Percentiles rank a stretch among this genome's conserved stretches.
These are phyloP conservation scores for Triops longicaudatus DNA, from an alignment of 1,140 invertebrate genomes.

Conservation along the genomic window DNA sequence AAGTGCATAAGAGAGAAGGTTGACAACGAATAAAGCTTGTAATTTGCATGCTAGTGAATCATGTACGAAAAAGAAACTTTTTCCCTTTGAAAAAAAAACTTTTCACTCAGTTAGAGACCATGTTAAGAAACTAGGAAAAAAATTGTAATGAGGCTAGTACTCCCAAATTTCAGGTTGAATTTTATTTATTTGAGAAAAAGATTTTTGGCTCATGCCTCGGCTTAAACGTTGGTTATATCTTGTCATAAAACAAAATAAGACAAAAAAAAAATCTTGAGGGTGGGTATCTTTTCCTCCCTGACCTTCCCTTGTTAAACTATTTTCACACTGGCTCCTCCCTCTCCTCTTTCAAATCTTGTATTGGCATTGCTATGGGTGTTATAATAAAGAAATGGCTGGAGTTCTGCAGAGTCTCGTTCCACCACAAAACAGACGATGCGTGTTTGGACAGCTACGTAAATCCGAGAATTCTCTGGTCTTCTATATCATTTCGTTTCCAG, in stretches of 20 bases:
- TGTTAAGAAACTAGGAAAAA: no score
- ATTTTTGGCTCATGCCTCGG: no score
- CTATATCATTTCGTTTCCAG: no score
- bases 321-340: background rate
- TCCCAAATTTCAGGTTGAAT: no score
- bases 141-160: no score
- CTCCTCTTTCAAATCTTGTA: background rate
- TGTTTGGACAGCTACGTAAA: background rate
- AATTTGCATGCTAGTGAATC: background rate
- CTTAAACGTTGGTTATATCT: no score
- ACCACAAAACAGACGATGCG: background rate
- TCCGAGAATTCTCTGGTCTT: no score
- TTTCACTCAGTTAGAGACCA: no score
- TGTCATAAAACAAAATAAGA: no score
- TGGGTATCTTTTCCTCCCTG: background rate
- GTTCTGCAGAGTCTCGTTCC: background rate
- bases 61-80: no score
- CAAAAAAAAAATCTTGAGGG: background rate
- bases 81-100: no score
- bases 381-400: background rate
- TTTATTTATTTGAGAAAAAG: no score
- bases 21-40: background rate
- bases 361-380: conserved; percentile 10
- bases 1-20: background rate
- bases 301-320: background rate